Evolutionary conservation across 2,113 vertebrate species (phyloP), one percentile per base, ranked within the genome.

Genomic region (Upupa epops): DNA sequence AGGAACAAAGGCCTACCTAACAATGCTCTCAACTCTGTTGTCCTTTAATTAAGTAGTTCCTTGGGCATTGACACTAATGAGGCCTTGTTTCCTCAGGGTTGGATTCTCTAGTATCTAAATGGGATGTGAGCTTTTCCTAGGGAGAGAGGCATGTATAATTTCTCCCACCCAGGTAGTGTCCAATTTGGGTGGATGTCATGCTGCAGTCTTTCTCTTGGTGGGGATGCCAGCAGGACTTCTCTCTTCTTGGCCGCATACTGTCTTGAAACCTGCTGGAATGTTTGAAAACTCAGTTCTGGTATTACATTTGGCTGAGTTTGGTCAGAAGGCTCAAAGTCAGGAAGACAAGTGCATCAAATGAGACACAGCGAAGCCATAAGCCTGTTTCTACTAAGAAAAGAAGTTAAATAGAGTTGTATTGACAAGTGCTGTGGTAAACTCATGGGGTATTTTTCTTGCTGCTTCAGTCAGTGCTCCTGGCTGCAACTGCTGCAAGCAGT

Each of bases 31-130:
- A 93, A 91, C 76, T 91, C 85, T 93, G 90, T 91, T 95, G 93
- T 93, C 94, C 92, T 96, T 94, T 96, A 95, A 94, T 95, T 94
- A 95, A 93, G 66, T 74, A 95, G 88, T 60, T 95, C 93, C 90
- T 93, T 13, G 1, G 89, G 90, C 83, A 93, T 88, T 69, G 88
- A 86, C 83, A 86, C 86, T 95, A 95, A 92, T 66, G 87, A 95
- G 93, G 91, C 63, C 94, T 91, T 94, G 87, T 95, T 92, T 95
- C 95, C 94, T 93, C 74, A 79, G 93, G 95, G 91, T 46, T 92
- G 84, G 93, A 94, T 93, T 95, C 93, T 79, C 89, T 87, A 54
- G 81, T 94, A 95, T 91, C 93, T 96, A 92, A 95, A 91, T 70
- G 75, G 92, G 76, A 91, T 94, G 80, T 88, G 73, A 95, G 61